phyloP scores from a whole-genome alignment of 2,113 vertebrate species.

The Stigmatopora nigra region DNA sequence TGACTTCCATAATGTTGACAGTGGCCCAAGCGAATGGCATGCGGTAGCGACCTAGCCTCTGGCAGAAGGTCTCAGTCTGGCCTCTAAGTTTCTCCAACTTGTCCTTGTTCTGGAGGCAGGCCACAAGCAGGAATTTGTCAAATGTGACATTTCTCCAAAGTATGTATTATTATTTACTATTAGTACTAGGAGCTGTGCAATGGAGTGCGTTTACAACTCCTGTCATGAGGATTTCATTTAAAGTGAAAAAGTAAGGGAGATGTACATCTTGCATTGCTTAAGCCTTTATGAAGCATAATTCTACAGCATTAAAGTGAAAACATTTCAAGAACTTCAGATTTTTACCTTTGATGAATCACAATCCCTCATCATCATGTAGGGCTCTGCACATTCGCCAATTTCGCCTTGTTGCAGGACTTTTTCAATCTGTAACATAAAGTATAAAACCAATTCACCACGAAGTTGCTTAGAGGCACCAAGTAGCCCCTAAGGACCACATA shows the following conservation, averaged over 20 bases:
- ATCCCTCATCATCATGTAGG: slow-evolving; percentile 84
- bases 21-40: slow-evolving; percentile 95
- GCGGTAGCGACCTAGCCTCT: slow-evolving; percentile 86
- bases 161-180: not conserved
- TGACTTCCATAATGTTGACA: slow-evolving; percentile 78
- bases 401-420: slow-evolving; percentile 97
- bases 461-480: too few species aligned
- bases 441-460: not conserved
- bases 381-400: slow-evolving; percentile 88
- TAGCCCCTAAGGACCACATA: too few species aligned
- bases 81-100: slow-evolving; percentile 87
- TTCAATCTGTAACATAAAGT: slow-evolving; percentile 76
- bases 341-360: slow-evolving; percentile 82
- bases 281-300: not conserved
- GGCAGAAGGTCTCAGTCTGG: slow-evolving; percentile 88
- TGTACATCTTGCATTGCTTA: not conserved
- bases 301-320: not conserved
- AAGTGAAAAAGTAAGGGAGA: not conserved
- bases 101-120: slow-evolving; percentile 83
- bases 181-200: not conserved
- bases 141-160: slow-evolving; percentile 5
- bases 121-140: slow-evolving; percentile 7
- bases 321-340: not conserved
- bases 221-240: not conserved
- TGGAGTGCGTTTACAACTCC: not conserved